A percentile compares a stretch with the other conserved stretches of the same genome.
Conservation (phyloP, 2,888 invertebrate genomes). For the Sarcophaga rosellei region DNA sequence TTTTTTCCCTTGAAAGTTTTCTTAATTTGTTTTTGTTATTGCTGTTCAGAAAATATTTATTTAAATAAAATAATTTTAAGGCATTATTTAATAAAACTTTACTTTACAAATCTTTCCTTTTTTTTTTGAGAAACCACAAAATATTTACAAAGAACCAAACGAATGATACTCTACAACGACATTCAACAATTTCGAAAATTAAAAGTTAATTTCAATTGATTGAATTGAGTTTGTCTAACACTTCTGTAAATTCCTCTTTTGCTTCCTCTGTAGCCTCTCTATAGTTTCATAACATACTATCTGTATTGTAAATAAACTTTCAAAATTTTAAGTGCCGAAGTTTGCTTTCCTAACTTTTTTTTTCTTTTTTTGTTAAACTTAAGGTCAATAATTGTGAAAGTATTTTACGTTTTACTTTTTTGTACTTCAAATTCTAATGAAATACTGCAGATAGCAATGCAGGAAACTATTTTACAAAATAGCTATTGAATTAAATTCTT, state of each 20-base stretch:
- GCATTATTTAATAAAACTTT: conserved; percentile 30
- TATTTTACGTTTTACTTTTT: neutral
- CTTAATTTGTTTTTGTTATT: neutral
- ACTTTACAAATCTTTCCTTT: neutral
- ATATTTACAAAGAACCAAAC: neutral
- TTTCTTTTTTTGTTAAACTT: neutral
- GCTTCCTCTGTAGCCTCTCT: too few relatives aligned
- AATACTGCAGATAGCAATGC: neutral
- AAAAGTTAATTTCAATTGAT: conserved; percentile 7
- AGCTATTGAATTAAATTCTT: conserved; percentile 13
- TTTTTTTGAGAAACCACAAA: conserved; percentile 11
- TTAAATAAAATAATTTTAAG: conserved; percentile 16
- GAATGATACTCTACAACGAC: neutral
- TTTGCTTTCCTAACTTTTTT: neutral
- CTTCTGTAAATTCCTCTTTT: neutral
- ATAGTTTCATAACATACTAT: too few relatives aligned
- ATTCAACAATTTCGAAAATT: neutral
- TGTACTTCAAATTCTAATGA: neutral
- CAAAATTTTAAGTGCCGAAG: neutral
- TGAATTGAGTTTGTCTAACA: neutral
- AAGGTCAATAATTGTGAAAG: conserved; percentile 15
- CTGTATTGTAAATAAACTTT: too few relatives aligned
- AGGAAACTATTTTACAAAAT: neutral
- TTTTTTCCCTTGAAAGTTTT: neutral
- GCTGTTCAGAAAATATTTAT: conserved; percentile 20